Percentiles rank a stretch among this genome's conserved stretches.
phyloP scores from a whole-genome alignment of 1,140 invertebrate genomes.

The Akabosia matsudoensis region DNA sequence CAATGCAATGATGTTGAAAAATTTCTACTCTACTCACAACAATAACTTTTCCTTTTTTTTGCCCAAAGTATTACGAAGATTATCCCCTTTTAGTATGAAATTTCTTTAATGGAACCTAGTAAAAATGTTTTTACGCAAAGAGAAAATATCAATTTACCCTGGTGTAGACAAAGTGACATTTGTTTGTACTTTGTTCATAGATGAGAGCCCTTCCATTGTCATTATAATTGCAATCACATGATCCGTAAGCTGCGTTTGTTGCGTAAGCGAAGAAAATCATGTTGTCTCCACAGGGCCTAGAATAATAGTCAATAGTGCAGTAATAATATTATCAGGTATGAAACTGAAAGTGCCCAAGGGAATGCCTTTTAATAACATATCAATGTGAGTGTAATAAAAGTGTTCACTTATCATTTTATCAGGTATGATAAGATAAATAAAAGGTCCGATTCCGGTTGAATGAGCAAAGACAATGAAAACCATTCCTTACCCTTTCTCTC shows the following conservation, averaged over 20 bases:
- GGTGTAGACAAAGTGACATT: constrained; percentile 32
- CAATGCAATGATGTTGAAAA: no score
- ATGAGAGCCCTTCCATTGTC: constrained; percentile 29
- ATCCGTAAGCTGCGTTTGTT: constrained; percentile 36
- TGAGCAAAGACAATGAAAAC: no score
- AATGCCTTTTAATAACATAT: no score
- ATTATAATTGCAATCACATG: constrained; percentile 36
- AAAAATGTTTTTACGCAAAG: background rate
- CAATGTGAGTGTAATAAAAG: no score
- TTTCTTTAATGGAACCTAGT: no score
- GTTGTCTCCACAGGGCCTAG: constrained; percentile 29
- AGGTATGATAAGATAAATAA: no score
- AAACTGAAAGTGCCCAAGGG: background rate
- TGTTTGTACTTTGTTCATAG: background rate
- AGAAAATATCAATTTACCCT: constrained; percentile 24
- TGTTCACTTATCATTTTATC: no score
- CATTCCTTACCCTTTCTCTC: constrained; percentile 31
- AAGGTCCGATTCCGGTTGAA: no score
- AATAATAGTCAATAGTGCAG: background rate
- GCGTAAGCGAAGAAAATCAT: constrained; percentile 37
- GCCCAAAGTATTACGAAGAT: no score
- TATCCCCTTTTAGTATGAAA: no score
- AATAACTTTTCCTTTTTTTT: background rate
- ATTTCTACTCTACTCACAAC: background rate
- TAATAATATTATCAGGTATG: background rate